phyloP scores from a whole-genome alignment of 2,113 vertebrate species.

The Petrocephalus microphthalmus region DNA sequence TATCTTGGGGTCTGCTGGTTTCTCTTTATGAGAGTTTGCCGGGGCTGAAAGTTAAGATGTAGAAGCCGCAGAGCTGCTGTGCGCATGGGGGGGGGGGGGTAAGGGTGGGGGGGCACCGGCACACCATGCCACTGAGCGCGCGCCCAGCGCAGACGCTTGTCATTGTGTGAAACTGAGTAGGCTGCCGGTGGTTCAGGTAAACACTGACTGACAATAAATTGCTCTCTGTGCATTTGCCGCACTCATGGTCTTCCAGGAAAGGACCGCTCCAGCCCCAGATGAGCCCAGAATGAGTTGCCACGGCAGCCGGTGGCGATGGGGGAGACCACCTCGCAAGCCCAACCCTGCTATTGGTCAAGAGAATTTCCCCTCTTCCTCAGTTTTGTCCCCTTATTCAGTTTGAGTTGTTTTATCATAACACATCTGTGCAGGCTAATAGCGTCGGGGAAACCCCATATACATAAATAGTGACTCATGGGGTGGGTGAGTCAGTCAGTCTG shows the following conservation, averaged over 20 bases:
- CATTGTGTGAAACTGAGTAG: conserved; percentile 54
- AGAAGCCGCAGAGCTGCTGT: conserved; percentile 13
- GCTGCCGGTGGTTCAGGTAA: conserved; percentile 26
- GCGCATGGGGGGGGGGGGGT: conserved; percentile 36
- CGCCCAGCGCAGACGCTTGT: background rate
- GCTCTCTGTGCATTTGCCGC: conserved; percentile 38
- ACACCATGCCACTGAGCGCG: background rate
- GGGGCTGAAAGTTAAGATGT: background rate
- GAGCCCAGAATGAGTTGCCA: background rate
- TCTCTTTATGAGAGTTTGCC: background rate
- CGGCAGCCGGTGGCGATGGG: background rate
- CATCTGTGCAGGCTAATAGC: background rate
- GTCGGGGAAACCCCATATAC: background rate
- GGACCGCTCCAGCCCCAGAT: background rate
- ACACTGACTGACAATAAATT: conserved; percentile 34
- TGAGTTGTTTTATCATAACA: background rate
- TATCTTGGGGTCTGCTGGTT: background rate
- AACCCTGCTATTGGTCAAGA: background rate
- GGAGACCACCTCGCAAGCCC: background rate
- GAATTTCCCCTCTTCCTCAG: background rate
- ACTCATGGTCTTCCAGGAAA: conserved; percentile 48
- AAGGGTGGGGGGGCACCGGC: background rate
- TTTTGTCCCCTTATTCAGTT: background rate
- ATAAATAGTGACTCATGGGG: background rate
- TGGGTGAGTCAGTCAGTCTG: background rate